Conservation (phyloP, 2,113 vertebrate species). For the Hypocryptadius cinnamomeus region DNA sequence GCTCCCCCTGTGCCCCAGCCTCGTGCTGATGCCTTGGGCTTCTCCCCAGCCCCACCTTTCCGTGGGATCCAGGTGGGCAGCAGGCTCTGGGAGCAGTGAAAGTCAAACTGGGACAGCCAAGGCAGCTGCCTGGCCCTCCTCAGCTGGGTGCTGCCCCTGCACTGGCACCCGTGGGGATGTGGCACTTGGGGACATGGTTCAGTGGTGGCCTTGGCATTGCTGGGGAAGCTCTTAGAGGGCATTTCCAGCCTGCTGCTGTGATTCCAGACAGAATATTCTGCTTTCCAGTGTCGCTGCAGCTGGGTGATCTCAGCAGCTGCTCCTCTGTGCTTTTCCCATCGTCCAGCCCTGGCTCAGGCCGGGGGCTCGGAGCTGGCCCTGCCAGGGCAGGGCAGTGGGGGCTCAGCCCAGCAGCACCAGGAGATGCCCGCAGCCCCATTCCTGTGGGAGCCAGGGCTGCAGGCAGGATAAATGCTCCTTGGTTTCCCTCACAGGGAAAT, state of each 20-base stretch:
- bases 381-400: not conserved
- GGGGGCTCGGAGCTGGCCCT: not conserved
- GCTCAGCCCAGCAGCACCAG: not conserved
- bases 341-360: not conserved
- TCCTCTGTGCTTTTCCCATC: not conserved
- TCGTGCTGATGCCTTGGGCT: accelerated
- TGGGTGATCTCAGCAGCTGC: not conserved
- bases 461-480: not conserved
- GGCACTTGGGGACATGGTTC: accelerated
- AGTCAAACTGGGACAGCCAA: not conserved
- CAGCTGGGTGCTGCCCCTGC: too few relatives aligned
- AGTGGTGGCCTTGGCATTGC: not conserved
- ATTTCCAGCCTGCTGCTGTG: not conserved
- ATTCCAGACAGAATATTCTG: not conserved
- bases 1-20: not conserved
- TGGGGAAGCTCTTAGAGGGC: not conserved
- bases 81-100: not conserved
- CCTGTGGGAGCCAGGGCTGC: not conserved
- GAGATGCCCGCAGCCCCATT: not conserved
- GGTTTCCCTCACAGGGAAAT: not conserved
- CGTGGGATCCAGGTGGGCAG: accelerated
- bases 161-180: accelerated
- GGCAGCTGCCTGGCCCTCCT: not conserved
- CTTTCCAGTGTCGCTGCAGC: not conserved
- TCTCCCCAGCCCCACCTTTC: not conserved